Evolutionary conservation across 2,888 invertebrate species (phyloP).

Genomic region (Torymus texanus): DNA sequence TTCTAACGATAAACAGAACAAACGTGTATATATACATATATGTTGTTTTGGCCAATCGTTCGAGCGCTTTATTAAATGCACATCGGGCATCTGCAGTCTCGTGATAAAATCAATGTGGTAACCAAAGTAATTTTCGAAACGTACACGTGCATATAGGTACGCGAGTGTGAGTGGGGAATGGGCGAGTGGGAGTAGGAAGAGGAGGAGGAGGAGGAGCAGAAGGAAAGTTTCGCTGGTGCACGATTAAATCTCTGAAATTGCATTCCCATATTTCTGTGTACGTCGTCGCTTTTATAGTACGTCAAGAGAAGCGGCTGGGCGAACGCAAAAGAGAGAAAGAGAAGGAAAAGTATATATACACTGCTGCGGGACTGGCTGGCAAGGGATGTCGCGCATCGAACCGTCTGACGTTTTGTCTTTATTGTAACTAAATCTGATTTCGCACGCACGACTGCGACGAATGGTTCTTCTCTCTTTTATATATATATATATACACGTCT

Average conservation of each 20-base stretch:
- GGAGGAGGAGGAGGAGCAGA: not conserved
- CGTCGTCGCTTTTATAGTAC: slow-evolving; percentile 39
- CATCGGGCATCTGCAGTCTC: not conserved
- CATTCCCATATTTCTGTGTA: slow-evolving; percentile 42
- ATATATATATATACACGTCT: too few species aligned
- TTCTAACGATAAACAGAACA: too few species aligned
- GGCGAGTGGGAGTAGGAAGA: too few species aligned
- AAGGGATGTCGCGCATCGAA: slow-evolving; percentile 23
- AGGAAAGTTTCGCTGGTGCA: slow-evolving; percentile 29
- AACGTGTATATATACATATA: not conserved
- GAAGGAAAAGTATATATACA: not conserved
- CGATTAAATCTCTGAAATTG: slow-evolving; percentile 47
- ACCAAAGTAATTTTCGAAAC: slow-evolving; percentile 33
- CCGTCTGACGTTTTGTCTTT: slow-evolving; percentile 39
- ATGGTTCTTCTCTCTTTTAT: slow-evolving; percentile 41
- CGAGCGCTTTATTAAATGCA: slow-evolving; percentile 4
- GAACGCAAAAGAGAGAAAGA: not conserved
- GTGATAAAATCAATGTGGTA: slow-evolving; percentile 36
- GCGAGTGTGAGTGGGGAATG: slow-evolving; percentile 4
- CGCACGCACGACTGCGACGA: slow-evolving; percentile 44
- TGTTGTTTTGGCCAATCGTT: not conserved
- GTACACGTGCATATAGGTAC: not conserved
- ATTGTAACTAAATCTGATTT: slow-evolving; percentile 46
- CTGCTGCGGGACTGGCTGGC: not conserved
- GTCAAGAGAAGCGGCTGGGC: too few species aligned